Percentiles rank a stretch among this genome's conserved stretches.
Evolutionary conservation across 2,113 vertebrate genomes (phyloP).

Genomic region (Pedetes capensis): DNA sequence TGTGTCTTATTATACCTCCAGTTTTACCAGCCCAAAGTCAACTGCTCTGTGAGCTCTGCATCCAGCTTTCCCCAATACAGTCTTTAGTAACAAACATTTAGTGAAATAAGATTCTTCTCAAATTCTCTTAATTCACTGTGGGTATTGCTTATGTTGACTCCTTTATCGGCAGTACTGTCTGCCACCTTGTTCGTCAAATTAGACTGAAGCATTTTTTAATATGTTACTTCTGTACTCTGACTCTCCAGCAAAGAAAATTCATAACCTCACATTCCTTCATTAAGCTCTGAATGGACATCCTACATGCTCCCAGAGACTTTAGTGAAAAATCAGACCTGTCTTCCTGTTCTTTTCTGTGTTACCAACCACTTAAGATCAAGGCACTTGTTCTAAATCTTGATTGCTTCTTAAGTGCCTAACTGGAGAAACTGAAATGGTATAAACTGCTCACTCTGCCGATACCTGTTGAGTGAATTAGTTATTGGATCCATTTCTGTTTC

Average conservation of each 20-base stretch:
- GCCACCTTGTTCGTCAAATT: neutral
- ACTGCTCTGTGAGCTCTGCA: fast-evolving
- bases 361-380: neutral
- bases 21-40: fast-evolving
- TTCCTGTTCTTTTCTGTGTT: neutral
- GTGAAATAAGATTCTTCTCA: neutral
- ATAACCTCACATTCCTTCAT: neutral
- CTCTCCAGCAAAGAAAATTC: neutral
- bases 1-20: fast-evolving
- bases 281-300: no score
- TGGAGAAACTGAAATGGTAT: no score
- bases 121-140: fast-evolving
- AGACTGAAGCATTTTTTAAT: neutral
- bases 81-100: neutral
- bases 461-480: neutral
- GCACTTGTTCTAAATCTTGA: neutral
- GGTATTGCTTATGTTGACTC: neutral
- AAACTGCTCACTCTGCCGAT: neutral
- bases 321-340: neutral
- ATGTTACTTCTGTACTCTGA: neutral
- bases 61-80: neutral
- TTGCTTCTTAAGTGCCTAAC: neutral
- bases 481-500: neutral
- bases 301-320: neutral
- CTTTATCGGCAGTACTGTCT: neutral